These are phyloP conservation scores for Morelia viridis DNA, from an alignment of 2,797 vertebrate genomes.

Conservation along the genomic window DNA sequence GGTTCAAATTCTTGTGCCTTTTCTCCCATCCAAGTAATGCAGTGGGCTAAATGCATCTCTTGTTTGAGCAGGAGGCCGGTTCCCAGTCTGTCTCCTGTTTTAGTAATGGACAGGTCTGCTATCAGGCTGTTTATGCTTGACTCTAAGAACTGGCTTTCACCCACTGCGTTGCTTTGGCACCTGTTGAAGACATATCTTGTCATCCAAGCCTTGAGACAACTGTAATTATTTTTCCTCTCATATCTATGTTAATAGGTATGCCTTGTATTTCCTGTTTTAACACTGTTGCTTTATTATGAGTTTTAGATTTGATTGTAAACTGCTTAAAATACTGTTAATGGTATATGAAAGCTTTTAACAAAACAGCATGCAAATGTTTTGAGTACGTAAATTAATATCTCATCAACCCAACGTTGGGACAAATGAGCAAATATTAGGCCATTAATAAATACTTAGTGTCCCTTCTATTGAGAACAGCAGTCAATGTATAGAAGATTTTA, in stretches of 20 bases:
- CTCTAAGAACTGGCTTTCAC: not conserved
- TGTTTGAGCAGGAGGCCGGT: not conserved
- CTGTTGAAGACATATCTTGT: not conserved
- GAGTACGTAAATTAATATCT: not conserved
- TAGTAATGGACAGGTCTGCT: not conserved
- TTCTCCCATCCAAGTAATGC: not conserved
- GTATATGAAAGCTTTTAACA: not conserved
- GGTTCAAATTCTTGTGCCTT: not conserved
- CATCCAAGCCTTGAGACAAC: not conserved
- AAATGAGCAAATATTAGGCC: not conserved
- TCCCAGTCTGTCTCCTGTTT: not conserved
- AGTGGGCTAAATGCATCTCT: not conserved
- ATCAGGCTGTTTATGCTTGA: not conserved
- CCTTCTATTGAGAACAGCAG: not conserved
- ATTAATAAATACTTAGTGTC: not conserved
- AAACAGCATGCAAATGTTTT: not conserved
- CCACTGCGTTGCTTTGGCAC: not conserved
- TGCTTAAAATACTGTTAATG: not conserved
- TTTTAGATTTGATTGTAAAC: not conserved
- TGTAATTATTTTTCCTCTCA: not conserved
- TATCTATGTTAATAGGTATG: not conserved
- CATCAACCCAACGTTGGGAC: not conserved
- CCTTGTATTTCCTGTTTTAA: not conserved
- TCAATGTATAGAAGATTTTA: not conserved
- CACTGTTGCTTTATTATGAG: not conserved